Evolutionary conservation across 1,140 invertebrate species (phyloP).

Genomic region (Drosophila ogumai): DNA sequence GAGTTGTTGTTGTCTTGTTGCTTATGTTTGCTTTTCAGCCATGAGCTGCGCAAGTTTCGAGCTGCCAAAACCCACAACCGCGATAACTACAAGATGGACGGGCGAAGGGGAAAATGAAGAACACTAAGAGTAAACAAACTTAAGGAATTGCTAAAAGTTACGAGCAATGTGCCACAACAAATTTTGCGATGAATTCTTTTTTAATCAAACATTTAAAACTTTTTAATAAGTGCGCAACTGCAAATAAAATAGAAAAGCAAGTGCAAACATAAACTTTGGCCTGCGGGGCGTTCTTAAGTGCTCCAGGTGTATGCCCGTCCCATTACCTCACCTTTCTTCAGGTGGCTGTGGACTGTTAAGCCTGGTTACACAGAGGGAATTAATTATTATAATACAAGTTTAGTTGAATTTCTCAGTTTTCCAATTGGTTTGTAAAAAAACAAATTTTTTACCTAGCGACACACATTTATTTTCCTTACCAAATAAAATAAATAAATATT

Average conservation of each 20-base stretch:
- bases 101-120: not conserved
- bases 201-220: constrained; percentile 82
- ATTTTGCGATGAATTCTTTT: constrained; percentile 75
- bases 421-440: not conserved
- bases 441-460: too few relatives aligned
- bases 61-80: constrained; percentile 29
- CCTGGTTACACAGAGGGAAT: constrained; percentile 2
- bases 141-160: constrained; percentile 42
- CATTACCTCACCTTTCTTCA: constrained; percentile 4
- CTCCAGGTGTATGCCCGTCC: constrained; percentile 30
- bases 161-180: constrained; percentile 49
- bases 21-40: constrained; percentile 55
- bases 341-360: not conserved
- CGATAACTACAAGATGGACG: constrained; percentile 36
- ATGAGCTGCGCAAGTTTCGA: constrained; percentile 31
- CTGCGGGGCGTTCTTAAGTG: constrained; percentile 42
- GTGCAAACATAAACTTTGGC: constrained; percentile 51
- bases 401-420: not conserved
- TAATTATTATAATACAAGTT: not conserved
- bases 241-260: constrained; percentile 57
- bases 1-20: constrained; percentile 9
- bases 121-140: constrained; percentile 34
- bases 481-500: too few relatives aligned
- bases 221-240: constrained; percentile 69
- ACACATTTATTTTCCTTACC: not conserved